A percentile compares a stretch with the other conserved stretches of the same genome.
Conservation (phyloP, 2,797 vertebrate species). For the Mormyrus hasselquistii region DNA sequence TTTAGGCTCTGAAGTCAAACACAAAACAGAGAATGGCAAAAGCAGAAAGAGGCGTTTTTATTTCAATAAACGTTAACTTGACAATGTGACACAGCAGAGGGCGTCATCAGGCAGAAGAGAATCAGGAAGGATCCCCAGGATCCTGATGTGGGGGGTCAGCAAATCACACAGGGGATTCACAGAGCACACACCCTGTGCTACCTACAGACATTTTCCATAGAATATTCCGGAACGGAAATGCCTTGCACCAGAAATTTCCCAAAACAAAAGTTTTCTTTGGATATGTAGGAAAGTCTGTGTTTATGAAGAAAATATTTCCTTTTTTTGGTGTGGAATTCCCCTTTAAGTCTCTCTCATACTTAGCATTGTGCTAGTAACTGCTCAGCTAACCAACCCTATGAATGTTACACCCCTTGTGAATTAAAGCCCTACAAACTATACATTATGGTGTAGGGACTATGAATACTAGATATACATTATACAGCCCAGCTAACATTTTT, state of each 20-base stretch:
- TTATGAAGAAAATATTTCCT: neutral
- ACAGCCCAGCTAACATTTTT: neutral
- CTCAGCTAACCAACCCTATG: neutral
- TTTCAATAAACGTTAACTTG: neutral
- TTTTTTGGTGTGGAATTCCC: neutral
- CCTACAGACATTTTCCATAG: neutral
- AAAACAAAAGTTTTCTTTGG: constrained; percentile 9
- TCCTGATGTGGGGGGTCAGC: neutral
- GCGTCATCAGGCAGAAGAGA: neutral
- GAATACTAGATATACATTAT: neutral
- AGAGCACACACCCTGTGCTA: neutral
- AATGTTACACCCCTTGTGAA: neutral
- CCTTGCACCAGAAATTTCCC: neutral
- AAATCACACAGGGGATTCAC: neutral
- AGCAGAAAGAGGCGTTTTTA: neutral
- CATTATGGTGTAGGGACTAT: neutral
- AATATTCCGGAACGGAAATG: neutral
- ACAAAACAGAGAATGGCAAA: neutral
- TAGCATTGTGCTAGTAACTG: neutral
- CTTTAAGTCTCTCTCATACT: neutral
- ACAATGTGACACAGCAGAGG: neutral
- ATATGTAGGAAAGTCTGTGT: neutral
- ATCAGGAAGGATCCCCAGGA: neutral
- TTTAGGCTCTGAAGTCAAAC: neutral
- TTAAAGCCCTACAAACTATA: neutral